Conservation (phyloP, 2,888 invertebrate genomes). For the Caprella mutica region DNA sequence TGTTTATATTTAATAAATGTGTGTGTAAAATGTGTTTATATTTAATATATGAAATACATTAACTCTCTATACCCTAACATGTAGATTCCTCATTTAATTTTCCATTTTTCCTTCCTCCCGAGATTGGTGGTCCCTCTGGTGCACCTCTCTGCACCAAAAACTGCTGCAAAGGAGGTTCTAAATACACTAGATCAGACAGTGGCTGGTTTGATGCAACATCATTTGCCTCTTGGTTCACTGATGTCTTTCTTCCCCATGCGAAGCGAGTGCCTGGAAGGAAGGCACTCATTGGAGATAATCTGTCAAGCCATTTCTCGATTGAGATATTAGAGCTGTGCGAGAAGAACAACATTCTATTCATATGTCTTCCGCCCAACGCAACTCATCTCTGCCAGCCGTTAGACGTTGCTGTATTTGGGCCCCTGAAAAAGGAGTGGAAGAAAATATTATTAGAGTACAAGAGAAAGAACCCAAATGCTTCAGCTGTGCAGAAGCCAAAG, state of each 20-base stretch:
- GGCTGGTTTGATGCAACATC: neutral
- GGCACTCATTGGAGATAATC: constrained; percentile 13
- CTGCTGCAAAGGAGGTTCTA: neutral
- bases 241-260: constrained; percentile 1
- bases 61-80: too few relatives aligned
- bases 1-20: too few relatives aligned
- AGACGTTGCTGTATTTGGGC: constrained; percentile 10
- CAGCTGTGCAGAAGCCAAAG: too few relatives aligned
- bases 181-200: neutral
- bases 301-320: constrained; percentile 1
- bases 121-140: neutral
- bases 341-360: constrained; percentile 2
- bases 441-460: too few relatives aligned
- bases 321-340: constrained; percentile 7
- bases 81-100: too few relatives aligned
- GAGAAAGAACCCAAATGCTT: too few relatives aligned
- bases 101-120: neutral
- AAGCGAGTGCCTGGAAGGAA: neutral
- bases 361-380: constrained; percentile 14
- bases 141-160: neutral
- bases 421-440: constrained; percentile 9
- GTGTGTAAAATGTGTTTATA: too few relatives aligned
- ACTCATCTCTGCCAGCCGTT: constrained; percentile 12
- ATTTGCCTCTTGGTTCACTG: neutral
- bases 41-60: too few relatives aligned